Evolutionary conservation across 2,888 invertebrate genomes (phyloP).

Genomic region (Nymphalis urticae): DNA sequence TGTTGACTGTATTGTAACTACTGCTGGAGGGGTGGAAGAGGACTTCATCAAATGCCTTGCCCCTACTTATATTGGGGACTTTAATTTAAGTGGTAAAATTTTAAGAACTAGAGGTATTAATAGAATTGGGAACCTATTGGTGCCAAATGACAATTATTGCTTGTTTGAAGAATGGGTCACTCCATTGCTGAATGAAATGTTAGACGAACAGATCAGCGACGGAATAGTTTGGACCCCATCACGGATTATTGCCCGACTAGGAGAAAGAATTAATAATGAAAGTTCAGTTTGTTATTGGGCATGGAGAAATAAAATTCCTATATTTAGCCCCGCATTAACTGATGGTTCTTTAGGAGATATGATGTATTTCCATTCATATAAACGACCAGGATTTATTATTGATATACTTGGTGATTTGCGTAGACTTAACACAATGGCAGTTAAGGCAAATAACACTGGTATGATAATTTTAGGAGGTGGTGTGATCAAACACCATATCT

Average conservation of each 20-base stretch:
- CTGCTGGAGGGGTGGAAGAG: conserved; percentile 99
- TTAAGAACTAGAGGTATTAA: conserved; percentile 94
- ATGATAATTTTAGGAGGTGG: conserved; percentile 98
- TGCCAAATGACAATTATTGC: conserved; percentile 99
- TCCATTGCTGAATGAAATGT: conserved; percentile 94
- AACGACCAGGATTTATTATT: conserved; percentile 93
- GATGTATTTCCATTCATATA: conserved; percentile 99
- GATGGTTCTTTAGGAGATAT: conserved; percentile 99
- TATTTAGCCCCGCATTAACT: conserved; percentile 98
- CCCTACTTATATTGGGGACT: conserved; percentile 96
- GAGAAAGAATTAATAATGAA: conserved; percentile 93
- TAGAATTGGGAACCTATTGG: conserved; percentile 92
- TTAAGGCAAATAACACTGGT: conserved; percentile 95
- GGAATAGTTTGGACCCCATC: conserved; percentile 92
- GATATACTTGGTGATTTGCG: conserved; percentile 96
- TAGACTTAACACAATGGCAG: conserved; percentile 95
- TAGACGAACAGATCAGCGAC: conserved; percentile 90
- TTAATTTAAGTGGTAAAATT: conserved; percentile 89
- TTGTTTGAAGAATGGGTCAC: conserved; percentile 98
- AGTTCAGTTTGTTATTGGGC: conserved; percentile 99
- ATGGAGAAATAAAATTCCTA: conserved; percentile 96
- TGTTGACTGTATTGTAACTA: conserved; percentile 97
- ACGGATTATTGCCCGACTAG: conserved; percentile 84
- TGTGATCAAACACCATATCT: conserved; percentile 99
- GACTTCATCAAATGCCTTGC: conserved; percentile 99